Percentiles rank a stretch among this genome's conserved stretches.
Conservation (phyloP, 2,888 invertebrate species). For the Stenoptilia bipunctidactyla region DNA sequence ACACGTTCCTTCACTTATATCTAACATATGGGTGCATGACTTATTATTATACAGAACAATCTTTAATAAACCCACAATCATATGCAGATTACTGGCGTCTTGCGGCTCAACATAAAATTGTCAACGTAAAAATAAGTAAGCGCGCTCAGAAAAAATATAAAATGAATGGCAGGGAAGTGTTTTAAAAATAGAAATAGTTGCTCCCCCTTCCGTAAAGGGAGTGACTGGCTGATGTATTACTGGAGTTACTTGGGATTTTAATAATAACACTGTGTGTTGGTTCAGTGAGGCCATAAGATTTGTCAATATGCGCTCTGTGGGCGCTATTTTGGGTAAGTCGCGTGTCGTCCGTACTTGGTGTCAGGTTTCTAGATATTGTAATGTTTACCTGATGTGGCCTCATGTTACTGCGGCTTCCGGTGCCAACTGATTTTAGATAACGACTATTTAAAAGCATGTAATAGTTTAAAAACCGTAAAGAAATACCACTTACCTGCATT, state of each 20-base stretch:
- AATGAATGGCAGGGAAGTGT: slow-evolving; percentile 61
- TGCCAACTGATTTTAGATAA: background rate
- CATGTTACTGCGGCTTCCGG: slow-evolving; percentile 32
- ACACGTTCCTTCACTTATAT: slow-evolving; percentile 22
- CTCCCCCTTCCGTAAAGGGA: slow-evolving; percentile 47
- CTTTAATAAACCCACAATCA: no score
- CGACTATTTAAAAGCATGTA: no score
- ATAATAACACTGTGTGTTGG: slow-evolving; percentile 66
- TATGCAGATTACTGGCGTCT: no score
- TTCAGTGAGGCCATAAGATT: slow-evolving; percentile 65
- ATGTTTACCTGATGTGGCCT: slow-evolving; percentile 37
- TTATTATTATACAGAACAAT: slow-evolving; percentile 42
- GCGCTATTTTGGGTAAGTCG: slow-evolving; percentile 57
- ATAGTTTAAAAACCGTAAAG: no score
- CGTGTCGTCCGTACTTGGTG: slow-evolving; percentile 36
- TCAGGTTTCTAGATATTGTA: slow-evolving; percentile 49
- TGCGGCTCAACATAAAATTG: background rate
- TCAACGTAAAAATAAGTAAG: background rate
- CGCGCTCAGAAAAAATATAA: slow-evolving; percentile 23
- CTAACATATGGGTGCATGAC: slow-evolving; percentile 42
- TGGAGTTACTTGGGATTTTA: slow-evolving; percentile 66
- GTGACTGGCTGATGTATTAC: slow-evolving; percentile 60
- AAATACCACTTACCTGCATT: no score
- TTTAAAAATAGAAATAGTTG: slow-evolving; percentile 62
- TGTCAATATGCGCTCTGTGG: slow-evolving; percentile 64